Percentiles rank a stretch among this genome's conserved stretches.
phyloP scores from a whole-genome alignment of 2,888 invertebrate species.

The Drosophila algonquin region DNA sequence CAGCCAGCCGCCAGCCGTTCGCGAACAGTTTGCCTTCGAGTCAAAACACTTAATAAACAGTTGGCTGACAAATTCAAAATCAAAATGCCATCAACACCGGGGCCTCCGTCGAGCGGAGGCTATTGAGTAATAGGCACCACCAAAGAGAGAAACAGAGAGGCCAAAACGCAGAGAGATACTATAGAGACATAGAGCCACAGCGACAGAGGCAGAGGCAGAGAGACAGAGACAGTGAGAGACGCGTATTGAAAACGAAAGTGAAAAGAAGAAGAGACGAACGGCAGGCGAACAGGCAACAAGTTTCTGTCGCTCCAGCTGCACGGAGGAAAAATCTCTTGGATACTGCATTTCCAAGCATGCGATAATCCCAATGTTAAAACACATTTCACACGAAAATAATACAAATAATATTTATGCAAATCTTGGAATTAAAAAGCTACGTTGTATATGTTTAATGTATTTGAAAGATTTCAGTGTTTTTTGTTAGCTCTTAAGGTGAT shows the following conservation, averaged over 20 bases:
- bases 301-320: conserved; percentile 57
- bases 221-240: conserved; percentile 53
- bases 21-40: conserved; percentile 77
- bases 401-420: no score
- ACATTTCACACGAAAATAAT: no score
- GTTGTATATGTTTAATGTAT: no score
- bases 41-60: conserved; percentile 81
- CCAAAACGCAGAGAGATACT: conserved; percentile 19
- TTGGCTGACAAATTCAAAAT: conserved; percentile 79
- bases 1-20: conserved; percentile 44
- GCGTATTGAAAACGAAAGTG: conserved; percentile 81
- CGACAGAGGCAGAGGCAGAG: conserved; percentile 16
- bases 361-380: not conserved
- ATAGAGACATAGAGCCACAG: conserved; percentile 33
- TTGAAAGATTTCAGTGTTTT: no score
- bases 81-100: conserved; percentile 70
- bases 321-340: not conserved
- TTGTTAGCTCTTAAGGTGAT: no score
- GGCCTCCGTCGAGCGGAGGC: conserved; percentile 25
- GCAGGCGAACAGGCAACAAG: conserved; percentile 35
- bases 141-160: conserved; percentile 56
- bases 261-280: conserved; percentile 56
- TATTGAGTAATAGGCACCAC: conserved; percentile 74
- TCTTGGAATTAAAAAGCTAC: no score
- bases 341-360: not conserved